Percentiles rank a stretch among this genome's conserved stretches.
These are phyloP conservation scores for Drosophila meridionalis DNA, from an alignment of 2,888 invertebrate species.

Conservation along the genomic window DNA sequence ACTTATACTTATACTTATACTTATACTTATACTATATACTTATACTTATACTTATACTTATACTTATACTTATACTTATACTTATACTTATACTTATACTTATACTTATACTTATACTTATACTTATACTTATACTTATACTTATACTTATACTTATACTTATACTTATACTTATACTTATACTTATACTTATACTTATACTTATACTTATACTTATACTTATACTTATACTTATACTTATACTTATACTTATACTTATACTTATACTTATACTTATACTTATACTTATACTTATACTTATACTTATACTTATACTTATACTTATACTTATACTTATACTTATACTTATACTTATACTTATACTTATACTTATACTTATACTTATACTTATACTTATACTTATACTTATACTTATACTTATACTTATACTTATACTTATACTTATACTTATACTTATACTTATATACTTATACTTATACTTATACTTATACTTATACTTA, in stretches of 20 bases:
- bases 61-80: constrained; percentile 6
- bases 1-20: constrained; percentile 7
- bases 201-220: constrained; percentile 6
- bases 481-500: constrained; percentile 7
- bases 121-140: constrained; percentile 6
- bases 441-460: constrained; percentile 7
- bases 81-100: constrained; percentile 7
- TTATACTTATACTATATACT: constrained; percentile 7
- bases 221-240: constrained; percentile 6
- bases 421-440: constrained; percentile 7
- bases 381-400: constrained; percentile 4
- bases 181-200: constrained; percentile 6
- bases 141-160: constrained; percentile 5
- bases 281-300: constrained; percentile 7
- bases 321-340: constrained; percentile 7
- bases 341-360: constrained; percentile 7
- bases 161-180: constrained; percentile 6
- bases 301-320: constrained; percentile 7
- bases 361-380: constrained; percentile 7
- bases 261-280: constrained; percentile 6
- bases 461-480: constrained; percentile 6
- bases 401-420: constrained; percentile 6
- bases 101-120: constrained; percentile 7
- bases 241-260: constrained; percentile 5
- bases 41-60: constrained; percentile 5